Evolutionary conservation across 2,113 vertebrate genomes (phyloP), one percentile per base, ranked within the genome.

Genomic region (Pygoscelis antarcticus): DNA sequence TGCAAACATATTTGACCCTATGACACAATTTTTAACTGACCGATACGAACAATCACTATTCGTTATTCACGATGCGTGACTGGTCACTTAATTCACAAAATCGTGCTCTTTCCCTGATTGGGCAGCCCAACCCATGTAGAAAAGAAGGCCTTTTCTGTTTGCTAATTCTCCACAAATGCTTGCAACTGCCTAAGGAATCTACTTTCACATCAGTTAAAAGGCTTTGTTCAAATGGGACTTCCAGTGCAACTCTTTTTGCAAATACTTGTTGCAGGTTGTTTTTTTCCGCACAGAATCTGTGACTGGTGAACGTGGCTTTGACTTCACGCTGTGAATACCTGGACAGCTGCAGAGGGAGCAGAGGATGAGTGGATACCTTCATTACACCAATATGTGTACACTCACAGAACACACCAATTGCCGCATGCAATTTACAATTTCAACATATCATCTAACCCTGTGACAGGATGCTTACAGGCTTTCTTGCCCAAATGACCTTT

Each of bases 1-100:
- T 83, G 95, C 93, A 96, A 97, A 96, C 95, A 80, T 88, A 91
- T 91, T 83, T 95, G 95, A 96, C 93, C 78, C 66, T 29, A 26
- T 58, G 78, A 95, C 94, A 96, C 71, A 65, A 72, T 69, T 95
- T 96, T 96, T 58, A 90, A 92, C 70, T 85, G 81, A 58, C 70
- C 6, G 0, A 65, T 51, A 89, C 4, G 3, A 94, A 70, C 74
- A 91, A 91, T 91, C 74, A 70, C 40, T 46, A 25, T 34, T 92
- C 3, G 3, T 95, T 95, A 94, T 55, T 85, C 0, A 0, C 0
- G 0, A 69, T 34, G 71, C 1, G 1, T 83, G 87, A 89, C 87
- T 71, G 40, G 70, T 77, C 87, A 70, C 74, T 89, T 32, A 62
- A 72, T 91, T 65, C 54, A 79, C 74, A 92, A 89, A 94, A 95